Conservation (phyloP, 2,888 invertebrate genomes). For the Dryobotodes eremita region DNA sequence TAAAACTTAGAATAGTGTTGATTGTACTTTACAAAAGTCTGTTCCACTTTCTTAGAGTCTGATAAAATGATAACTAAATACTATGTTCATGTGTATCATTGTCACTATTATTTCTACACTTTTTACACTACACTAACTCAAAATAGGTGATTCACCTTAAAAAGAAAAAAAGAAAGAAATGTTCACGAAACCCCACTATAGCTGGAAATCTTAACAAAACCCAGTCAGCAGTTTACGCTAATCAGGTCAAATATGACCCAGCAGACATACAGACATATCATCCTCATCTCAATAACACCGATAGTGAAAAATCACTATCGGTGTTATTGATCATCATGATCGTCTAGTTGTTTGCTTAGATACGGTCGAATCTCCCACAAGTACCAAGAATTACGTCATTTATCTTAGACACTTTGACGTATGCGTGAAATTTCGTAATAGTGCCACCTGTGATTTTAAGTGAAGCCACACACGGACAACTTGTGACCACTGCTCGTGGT, state of each 20-base stretch:
- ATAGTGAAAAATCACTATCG: too few species aligned
- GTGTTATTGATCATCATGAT: constrained; percentile 31
- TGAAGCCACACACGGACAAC: neutral
- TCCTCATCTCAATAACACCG: constrained; percentile 21
- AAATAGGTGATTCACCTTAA: too few species aligned
- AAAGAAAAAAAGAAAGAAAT: too few species aligned
- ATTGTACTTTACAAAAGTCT: too few species aligned
- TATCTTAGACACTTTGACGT: constrained; percentile 34
- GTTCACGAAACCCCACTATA: too few species aligned
- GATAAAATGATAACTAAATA: too few species aligned
- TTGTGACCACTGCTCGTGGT: neutral
- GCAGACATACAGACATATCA: neutral
- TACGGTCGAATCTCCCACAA: constrained; percentile 37
- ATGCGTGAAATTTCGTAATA: constrained; percentile 54
- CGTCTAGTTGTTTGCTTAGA: constrained; percentile 38
- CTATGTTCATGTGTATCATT: too few species aligned
- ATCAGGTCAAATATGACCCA: neutral
- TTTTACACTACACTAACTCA: too few species aligned
- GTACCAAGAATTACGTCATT: constrained; percentile 49
- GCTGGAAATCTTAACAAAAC: neutral
- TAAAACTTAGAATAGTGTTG: too few species aligned
- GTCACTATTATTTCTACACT: too few species aligned
- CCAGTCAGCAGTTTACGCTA: neutral
- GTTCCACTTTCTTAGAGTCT: too few species aligned
- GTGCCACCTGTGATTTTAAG: constrained; percentile 37